phyloP scores from a whole-genome alignment of 2,888 invertebrate genomes.

The Caenorhabditis panamensis region DNA sequence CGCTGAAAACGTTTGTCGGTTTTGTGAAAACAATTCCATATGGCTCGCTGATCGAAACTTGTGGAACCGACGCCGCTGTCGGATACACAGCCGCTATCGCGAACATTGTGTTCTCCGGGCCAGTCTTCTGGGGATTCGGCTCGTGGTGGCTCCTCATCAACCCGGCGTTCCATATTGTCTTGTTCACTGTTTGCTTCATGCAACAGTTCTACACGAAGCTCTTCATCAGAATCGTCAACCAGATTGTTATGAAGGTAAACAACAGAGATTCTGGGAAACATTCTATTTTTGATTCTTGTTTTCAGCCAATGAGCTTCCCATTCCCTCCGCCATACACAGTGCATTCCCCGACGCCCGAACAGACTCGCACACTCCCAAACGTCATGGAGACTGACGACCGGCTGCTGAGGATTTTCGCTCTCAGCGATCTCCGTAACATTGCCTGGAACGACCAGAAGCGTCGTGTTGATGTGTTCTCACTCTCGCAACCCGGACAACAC shows the following conservation, averaged over 20 bases:
- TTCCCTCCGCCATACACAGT: conserved; percentile 68
- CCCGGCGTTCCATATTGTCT: conserved; percentile 41
- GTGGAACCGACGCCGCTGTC: conserved; percentile 33
- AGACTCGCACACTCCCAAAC: conserved; percentile 67
- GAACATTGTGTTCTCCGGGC: conserved; percentile 36
- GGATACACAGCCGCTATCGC: conserved; percentile 16
- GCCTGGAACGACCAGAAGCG: conserved; percentile 59
- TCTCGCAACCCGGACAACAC: conserved; percentile 70
- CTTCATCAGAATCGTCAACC: conserved; percentile 56
- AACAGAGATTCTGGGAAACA: not conserved
- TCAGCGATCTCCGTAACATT: conserved; percentile 63
- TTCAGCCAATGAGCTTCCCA: conserved; percentile 69
- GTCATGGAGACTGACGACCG: conserved; percentile 65
- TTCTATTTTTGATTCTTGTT: not conserved
- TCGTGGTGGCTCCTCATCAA: conserved; percentile 57
- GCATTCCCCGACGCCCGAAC: conserved; percentile 65
- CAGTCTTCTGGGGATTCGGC: conserved; percentile 56
- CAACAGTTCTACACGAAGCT: conserved; percentile 57
- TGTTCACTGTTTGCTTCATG: conserved; percentile 39
- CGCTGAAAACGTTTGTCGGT: conserved; percentile 25
- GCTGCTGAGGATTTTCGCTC: conserved; percentile 62
- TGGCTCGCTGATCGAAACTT: not conserved
- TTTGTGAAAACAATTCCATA: conserved; percentile 11
- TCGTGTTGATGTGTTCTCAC: conserved; percentile 63
- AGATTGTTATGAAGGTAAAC: conserved; percentile 59